These are phyloP conservation scores for Pygoscelis adeliae DNA, from an alignment of 2,113 vertebrate species.

Conservation along the genomic window DNA sequence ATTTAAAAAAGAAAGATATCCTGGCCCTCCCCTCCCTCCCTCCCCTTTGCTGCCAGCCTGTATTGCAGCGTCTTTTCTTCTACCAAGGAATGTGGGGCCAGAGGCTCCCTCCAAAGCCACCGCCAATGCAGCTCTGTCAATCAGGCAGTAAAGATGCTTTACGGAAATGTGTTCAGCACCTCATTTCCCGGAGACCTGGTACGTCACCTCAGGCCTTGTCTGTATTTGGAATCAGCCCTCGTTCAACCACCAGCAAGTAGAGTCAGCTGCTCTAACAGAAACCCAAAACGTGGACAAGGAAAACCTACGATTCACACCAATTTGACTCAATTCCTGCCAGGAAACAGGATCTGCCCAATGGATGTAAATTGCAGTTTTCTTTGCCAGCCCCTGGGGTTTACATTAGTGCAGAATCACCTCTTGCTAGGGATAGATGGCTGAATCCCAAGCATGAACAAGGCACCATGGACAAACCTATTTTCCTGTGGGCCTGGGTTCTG, in stretches of 20 bases:
- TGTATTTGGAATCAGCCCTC: conserved; percentile 8
- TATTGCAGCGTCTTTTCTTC: neutral
- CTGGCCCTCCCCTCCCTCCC: conserved; percentile 57
- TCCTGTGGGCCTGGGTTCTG: conserved; percentile 56
- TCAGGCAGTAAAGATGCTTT: conserved; percentile 29
- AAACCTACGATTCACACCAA: neutral
- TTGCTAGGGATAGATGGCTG: conserved; percentile 8
- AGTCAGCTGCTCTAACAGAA: conserved; percentile 23
- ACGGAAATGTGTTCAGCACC: neutral
- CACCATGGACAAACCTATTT: conserved; percentile 28
- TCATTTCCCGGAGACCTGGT: conserved; percentile 18
- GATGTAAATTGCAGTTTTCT: conserved; percentile 5
- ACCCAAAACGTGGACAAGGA: neutral
- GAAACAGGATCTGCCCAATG: neutral
- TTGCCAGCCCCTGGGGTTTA: neutral
- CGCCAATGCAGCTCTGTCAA: conserved; percentile 34
- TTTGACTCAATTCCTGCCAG: neutral
- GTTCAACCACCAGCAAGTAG: conserved; percentile 22
- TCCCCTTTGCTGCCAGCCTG: conserved; percentile 15
- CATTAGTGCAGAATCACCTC: conserved; percentile 14
- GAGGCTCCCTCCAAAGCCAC: conserved; percentile 55
- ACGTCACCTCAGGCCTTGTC: conserved; percentile 5
- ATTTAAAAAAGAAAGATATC: conserved; percentile 57
- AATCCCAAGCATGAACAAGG: conserved; percentile 44
- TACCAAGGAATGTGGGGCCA: conserved; percentile 33